These are phyloP conservation scores for Bugulina stolonifera DNA, from an alignment of 2,888 invertebrate species.

Conservation along the genomic window DNA sequence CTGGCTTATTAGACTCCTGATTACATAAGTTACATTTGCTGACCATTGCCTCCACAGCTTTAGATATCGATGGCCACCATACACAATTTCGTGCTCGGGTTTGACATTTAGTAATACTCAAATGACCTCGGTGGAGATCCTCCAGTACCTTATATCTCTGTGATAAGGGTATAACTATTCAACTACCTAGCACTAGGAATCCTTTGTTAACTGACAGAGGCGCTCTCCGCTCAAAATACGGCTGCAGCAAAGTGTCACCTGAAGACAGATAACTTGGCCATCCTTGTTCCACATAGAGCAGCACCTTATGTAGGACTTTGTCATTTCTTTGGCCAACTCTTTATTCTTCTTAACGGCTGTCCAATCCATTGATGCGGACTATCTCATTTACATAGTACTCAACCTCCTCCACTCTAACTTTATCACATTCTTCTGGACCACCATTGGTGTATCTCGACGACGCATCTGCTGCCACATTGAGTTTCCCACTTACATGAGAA, in stretches of 20 bases:
- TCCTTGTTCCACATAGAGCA: not conserved
- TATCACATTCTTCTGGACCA: not conserved
- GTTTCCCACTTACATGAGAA: constrained; percentile 30
- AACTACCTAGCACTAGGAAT: not conserved
- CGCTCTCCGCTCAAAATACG: not conserved
- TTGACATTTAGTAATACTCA: constrained; percentile 1
- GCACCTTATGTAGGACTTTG: not conserved
- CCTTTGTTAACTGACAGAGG: constrained; percentile 8
- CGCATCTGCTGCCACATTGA: constrained; percentile 31
- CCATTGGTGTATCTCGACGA: constrained; percentile 29
- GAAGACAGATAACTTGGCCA: constrained; percentile 12
- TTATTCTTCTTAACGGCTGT: not conserved
- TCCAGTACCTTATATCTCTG: not conserved
- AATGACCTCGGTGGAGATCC: constrained; percentile 19
- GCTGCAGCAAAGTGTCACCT: not conserved
- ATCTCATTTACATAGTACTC: not conserved
- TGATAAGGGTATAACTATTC: constrained; percentile 9
- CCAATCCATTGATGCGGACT: not conserved
- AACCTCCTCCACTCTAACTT: not conserved
- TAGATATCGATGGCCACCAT: not conserved
- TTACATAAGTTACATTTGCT: not conserved
- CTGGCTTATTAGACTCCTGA: not conserved
- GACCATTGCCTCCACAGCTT: not conserved
- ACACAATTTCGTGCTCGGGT: not conserved
- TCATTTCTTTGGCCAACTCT: constrained; percentile 17